Percentiles rank a stretch among this genome's conserved stretches.
phyloP scores from a whole-genome alignment of 2,113 vertebrate genomes.

The Ptychochromis oligacanthus region DNA sequence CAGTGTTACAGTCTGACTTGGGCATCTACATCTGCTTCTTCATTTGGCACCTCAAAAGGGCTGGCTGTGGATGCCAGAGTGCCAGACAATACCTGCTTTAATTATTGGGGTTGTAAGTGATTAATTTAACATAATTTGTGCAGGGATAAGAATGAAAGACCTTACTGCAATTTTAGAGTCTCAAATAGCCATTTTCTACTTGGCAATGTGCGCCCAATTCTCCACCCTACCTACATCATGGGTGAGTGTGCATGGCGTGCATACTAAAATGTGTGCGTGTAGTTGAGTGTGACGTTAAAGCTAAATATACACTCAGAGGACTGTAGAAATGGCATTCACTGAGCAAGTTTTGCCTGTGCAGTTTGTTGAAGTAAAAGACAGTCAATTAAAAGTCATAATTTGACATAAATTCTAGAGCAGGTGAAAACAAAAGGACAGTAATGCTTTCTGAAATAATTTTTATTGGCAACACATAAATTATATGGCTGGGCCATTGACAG shows the following conservation, averaged over 20 bases:
- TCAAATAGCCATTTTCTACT: constrained; percentile 1
- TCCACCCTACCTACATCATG: neutral
- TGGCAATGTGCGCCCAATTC: neutral
- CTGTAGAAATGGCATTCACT: neutral
- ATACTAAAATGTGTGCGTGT: constrained; percentile 14
- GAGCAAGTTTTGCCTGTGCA: neutral
- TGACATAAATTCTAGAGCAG: neutral
- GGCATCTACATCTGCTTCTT: constrained; percentile 14
- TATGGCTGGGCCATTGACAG: neutral
- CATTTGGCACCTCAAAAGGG: constrained; percentile 14
- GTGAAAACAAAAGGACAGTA: constrained; percentile 5
- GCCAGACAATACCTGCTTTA: neutral
- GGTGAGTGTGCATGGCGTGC: neutral
- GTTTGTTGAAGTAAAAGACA: neutral
- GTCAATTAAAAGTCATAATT: constrained; percentile 10
- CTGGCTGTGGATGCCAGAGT: neutral
- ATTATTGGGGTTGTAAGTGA: neutral
- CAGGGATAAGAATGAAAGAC: neutral
- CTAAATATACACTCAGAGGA: neutral
- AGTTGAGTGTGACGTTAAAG: neutral
- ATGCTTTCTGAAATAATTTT: constrained; percentile 21
- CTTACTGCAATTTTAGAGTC: neutral
- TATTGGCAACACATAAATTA: constrained; percentile 20
- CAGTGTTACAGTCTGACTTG: constrained; percentile 6
- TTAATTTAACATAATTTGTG: neutral